These are phyloP conservation scores for Philypnodon macrostomus DNA, from an alignment of 2,797 vertebrate genomes.

Conservation along the genomic window DNA sequence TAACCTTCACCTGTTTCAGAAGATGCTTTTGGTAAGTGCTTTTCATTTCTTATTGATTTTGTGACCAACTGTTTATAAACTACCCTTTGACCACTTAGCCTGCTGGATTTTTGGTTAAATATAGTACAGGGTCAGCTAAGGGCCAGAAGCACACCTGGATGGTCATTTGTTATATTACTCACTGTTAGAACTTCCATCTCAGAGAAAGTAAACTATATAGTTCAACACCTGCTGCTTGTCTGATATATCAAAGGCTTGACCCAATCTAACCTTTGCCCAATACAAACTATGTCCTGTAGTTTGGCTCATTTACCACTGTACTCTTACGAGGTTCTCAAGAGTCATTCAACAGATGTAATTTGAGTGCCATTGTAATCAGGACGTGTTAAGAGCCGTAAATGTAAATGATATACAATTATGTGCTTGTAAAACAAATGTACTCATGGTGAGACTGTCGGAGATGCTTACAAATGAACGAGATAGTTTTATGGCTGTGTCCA, in stretches of 20 bases:
- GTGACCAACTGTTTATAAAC: constrained; percentile 41
- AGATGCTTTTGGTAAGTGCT: constrained; percentile 25
- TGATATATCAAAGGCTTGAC: constrained; percentile 2
- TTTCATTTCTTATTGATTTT: constrained; percentile 52
- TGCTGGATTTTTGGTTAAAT: not conserved
- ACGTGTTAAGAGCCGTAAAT: not conserved
- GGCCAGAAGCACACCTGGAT: not conserved
- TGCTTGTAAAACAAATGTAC: constrained; percentile 7
- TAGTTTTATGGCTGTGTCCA: not conserved
- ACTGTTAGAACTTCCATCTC: too few relatives aligned
- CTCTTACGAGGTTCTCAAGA: not conserved
- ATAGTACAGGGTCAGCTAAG: not conserved
- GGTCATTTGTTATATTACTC: constrained; percentile 6
- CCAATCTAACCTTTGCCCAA: not conserved
- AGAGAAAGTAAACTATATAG: too few relatives aligned
- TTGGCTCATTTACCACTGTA: not conserved
- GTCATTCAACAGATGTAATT: not conserved
- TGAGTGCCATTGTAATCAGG: not conserved
- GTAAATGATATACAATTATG: constrained; percentile 1
- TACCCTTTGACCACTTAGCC: not conserved
- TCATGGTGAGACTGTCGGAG: not conserved
- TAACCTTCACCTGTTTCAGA: constrained; percentile 26
- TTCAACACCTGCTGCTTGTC: constrained; percentile 1
- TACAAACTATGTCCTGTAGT: not conserved
- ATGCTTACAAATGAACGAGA: not conserved